A percentile compares a stretch with the other conserved stretches of the same genome.
phyloP scores from a whole-genome alignment of 2,888 invertebrate species.

The Drosophila pseudotalamancana region DNA sequence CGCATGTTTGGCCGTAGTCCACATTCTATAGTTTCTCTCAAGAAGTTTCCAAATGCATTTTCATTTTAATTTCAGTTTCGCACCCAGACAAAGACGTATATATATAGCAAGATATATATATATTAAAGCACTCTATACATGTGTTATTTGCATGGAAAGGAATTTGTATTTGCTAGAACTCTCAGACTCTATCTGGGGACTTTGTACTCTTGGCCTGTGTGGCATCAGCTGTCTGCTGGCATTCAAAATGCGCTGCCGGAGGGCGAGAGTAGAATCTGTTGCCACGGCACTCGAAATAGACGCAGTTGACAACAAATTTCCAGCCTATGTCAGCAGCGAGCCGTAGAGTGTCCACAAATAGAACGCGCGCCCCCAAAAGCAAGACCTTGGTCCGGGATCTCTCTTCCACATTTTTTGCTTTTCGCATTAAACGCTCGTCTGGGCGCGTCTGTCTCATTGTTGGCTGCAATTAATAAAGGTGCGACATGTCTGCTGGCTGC shows the following conservation, averaged over 20 bases:
- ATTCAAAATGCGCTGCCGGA: conserved; percentile 23
- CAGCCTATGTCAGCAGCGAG: conserved; percentile 71
- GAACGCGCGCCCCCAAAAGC: conserved; percentile 39
- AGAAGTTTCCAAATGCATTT: no score
- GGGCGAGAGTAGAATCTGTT: conserved; percentile 33
- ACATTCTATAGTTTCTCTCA: no score
- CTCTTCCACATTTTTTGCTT: conserved; percentile 18
- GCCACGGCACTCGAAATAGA: conserved; percentile 44
- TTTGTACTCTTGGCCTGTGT: conserved; percentile 44
- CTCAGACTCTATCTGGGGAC: conserved; percentile 29
- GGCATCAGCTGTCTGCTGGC: conserved; percentile 47
- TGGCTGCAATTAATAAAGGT: conserved; percentile 82
- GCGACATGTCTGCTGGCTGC: conserved; percentile 73
- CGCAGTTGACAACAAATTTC: conserved; percentile 55
- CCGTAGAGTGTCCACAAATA: conserved; percentile 53
- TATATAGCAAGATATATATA: background rate
- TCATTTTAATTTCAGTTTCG: no score
- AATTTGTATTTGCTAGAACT: conserved; percentile 17
- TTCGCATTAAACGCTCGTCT: conserved; percentile 77
- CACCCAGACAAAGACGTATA: background rate
- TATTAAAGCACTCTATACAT: background rate
- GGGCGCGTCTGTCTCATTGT: conserved; percentile 53
- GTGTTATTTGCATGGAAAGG: no score
- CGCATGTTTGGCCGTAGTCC: no score
- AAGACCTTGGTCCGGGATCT: background rate